These are phyloP conservation scores for Lordiphosa fenestrarum DNA, from an alignment of 2,888 invertebrate species.

Conservation along the genomic window DNA sequence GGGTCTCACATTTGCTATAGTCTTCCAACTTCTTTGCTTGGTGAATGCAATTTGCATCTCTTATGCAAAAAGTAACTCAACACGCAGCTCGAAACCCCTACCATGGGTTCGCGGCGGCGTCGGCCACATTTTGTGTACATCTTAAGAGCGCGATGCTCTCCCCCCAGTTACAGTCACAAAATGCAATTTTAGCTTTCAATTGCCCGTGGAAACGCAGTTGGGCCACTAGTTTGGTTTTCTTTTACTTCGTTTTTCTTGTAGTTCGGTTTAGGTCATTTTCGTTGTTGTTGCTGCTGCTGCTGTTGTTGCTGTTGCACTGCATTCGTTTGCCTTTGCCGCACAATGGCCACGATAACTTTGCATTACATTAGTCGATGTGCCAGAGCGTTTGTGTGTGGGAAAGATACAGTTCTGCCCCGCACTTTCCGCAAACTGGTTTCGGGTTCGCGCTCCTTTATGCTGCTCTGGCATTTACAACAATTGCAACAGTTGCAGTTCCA, in stretches of 20 bases:
- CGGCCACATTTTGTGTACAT: constrained; percentile 16
- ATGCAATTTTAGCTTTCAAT: constrained; percentile 75
- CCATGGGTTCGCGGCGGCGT: not conserved
- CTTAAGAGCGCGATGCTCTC: constrained; percentile 13
- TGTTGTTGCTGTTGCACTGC: constrained; percentile 47
- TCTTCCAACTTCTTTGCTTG: constrained; percentile 1
- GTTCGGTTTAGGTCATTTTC: constrained; percentile 58
- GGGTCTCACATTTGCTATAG: constrained; percentile 9
- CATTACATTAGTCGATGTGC: constrained; percentile 67
- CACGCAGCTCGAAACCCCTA: constrained; percentile 20
- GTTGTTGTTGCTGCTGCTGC: constrained; percentile 26
- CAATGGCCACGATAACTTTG: constrained; percentile 70
- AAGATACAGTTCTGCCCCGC: constrained; percentile 54
- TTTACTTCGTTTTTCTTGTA: constrained; percentile 10
- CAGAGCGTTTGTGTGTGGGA: constrained; percentile 48
- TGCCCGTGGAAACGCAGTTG: constrained; percentile 55
- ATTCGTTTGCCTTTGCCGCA: constrained; percentile 62
- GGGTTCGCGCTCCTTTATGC: constrained; percentile 47
- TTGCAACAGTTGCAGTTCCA: constrained; percentile 57
- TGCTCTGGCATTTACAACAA: constrained; percentile 58
- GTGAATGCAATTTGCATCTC: constrained; percentile 50
- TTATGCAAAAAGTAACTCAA: constrained; percentile 48
- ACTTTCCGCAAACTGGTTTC: constrained; percentile 58
- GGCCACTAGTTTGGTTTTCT: constrained; percentile 9
- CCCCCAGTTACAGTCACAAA: constrained; percentile 50